Conservation (phyloP, 2,888 invertebrate genomes). For the Lithophane socia region DNA sequence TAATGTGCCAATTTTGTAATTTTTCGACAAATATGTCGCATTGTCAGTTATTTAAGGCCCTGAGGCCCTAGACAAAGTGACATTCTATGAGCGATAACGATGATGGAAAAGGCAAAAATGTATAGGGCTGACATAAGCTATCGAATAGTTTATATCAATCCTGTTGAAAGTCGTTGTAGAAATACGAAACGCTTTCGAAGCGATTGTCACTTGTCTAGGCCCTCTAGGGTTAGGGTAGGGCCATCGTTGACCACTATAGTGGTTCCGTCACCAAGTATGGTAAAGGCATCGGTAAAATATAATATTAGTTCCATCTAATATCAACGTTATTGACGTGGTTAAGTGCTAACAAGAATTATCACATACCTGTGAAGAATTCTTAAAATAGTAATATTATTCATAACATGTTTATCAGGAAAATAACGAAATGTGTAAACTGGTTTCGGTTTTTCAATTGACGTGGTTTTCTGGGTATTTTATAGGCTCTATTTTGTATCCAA, state of each 20-base stretch:
- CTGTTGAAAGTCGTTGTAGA: too few relatives aligned
- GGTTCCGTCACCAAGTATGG: background rate
- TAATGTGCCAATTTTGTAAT: background rate
- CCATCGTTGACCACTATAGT: too few relatives aligned
- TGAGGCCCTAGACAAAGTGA: too few relatives aligned
- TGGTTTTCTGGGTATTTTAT: background rate
- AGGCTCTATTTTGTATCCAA: background rate
- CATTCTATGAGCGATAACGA: too few relatives aligned
- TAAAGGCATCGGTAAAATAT: background rate
- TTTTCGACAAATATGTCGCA: background rate
- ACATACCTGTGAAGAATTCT: background rate
- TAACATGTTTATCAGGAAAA: background rate
- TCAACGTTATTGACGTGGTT: background rate
- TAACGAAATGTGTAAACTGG: slow-evolving; percentile 8
- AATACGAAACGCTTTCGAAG: too few relatives aligned
- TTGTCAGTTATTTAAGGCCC: too few relatives aligned
- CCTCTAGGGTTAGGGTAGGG: too few relatives aligned
- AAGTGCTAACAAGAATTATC: background rate
- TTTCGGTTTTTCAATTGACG: slow-evolving; percentile 1
- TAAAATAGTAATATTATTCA: slow-evolving; percentile 11
- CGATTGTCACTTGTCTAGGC: too few relatives aligned
- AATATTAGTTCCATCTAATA: background rate
- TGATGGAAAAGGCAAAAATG: too few relatives aligned
- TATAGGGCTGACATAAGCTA: too few relatives aligned
- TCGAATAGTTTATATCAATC: too few relatives aligned